phyloP scores from a whole-genome alignment of 2,797 vertebrate species.

The Coregonus ussuriensis region DNA sequence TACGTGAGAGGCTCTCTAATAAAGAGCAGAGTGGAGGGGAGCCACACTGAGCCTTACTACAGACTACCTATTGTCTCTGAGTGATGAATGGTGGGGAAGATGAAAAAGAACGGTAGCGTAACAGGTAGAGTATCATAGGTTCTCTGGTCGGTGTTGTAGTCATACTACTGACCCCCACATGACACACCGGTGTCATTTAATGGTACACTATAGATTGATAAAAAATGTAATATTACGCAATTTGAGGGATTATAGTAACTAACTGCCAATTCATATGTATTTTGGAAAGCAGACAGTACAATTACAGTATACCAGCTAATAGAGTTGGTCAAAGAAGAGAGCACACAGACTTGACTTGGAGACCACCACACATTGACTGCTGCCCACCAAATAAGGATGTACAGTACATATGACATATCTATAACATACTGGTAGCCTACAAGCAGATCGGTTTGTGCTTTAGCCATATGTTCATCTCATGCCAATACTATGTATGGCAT shows the following conservation, averaged over 20 bases:
- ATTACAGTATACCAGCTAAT: background rate
- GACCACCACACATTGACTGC: background rate
- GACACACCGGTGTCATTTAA: too few relatives aligned
- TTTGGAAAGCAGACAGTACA: background rate
- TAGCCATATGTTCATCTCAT: too few relatives aligned
- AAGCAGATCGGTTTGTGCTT: too few relatives aligned
- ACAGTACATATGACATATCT: background rate
- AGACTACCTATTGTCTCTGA: background rate
- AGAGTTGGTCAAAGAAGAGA: background rate
- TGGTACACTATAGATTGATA: background rate
- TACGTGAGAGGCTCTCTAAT: conserved; percentile 37
- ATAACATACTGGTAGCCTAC: too few relatives aligned
- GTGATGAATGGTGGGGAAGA: background rate
- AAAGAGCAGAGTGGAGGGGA: conserved; percentile 26
- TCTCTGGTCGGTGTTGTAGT: background rate
- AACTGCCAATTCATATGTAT: background rate
- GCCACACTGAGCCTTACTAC: background rate
- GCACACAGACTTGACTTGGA: background rate
- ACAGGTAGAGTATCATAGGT: background rate
- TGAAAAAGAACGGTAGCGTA: background rate
- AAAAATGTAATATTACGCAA: background rate
- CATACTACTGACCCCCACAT: background rate
- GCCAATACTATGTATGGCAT: too few relatives aligned
- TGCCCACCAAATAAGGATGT: background rate
- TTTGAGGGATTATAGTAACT: background rate